Base-by-base conservation (phyloP, 2,797 vertebrate genomes). In the Chromobotia macracanthus region DNA sequence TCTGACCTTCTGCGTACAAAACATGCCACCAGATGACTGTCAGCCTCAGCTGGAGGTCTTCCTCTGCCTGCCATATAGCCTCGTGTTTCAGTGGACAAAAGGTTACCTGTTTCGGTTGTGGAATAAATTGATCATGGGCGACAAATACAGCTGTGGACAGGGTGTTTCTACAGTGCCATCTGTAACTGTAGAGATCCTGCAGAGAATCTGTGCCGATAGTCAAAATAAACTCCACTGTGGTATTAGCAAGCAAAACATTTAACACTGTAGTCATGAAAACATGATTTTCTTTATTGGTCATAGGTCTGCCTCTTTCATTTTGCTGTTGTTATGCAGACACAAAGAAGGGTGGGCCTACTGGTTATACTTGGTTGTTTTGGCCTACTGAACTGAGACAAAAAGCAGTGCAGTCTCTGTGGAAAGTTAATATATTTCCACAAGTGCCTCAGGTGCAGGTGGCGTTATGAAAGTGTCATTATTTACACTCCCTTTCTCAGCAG, bases 381-480 rank as follows among this genome's bases (percentile, higher is more conserved):
- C 72, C 53, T 75, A 1, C 19, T 70, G 19, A 78, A 76, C 82
- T 82, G 73, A 75, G 61, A 67, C 58, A 44, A 58, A n/a, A 72
- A 66, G 66, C 38, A 71, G 61, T 31, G 28, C 23, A 23, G 46
- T 68, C 72, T 71, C 35, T 19, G 50, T 68, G 63, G 50, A 77
- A 75, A 75, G 69, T 41, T 64, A 28, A 72, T 84, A 53, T 77
- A 79, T 84, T 80, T 83, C 48, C 82, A 74, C 55, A 60, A 70
- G 79, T 60, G 63, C 38, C 53, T 67, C 55, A 61, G 58, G 68
- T 69, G 63, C 73, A 53, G 74, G 46, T 70, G 80, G 58, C 79
- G 81, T 77, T 82, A 67, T 77, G 78, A 66, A 46, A 77, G 61
- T 80, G 38, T 56, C 64, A 65, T 80, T 85, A 85, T 83, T 85